Evolutionary conservation across 2,888 invertebrate species (phyloP), one percentile per base, ranked within the genome.

Genomic region (Choristoneura rosaceana): DNA sequence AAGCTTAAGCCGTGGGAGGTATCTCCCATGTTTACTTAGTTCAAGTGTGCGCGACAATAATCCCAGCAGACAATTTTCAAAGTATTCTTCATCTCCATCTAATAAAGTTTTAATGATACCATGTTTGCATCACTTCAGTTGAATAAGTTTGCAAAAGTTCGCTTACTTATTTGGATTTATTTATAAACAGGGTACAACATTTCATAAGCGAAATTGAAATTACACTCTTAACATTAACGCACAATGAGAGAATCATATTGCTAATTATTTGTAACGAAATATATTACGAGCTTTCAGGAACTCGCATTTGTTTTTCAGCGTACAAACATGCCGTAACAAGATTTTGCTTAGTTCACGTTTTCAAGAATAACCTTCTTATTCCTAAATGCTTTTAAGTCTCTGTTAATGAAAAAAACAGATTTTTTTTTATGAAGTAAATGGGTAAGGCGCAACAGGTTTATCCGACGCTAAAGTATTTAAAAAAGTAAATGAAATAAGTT

Each of bases 91-190:
- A 61, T 55, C 71, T 55, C 34, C 45, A 55, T 55, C 34, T 38
- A 55, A n/a, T 45, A 47, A 71, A 67, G 61, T 71, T 71, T 62
- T 61, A 66, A 71, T 67, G 62, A 55, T 67, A 45, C 45, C 38
- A 67, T 67, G 66, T 67, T 61, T 62, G 55, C 45, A 67, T 71
- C 66, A 45, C 67, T 55, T 45, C 50, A 41, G 41, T 64, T 59
- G 12, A 65, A 50, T 17, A 47, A 64, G 47, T 65, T 64, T 60
- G 38, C 12, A 60, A 67, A 8, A 41, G 62, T 45, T 45, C 17
- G 45, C 17, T 45, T 45, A 34, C 17, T 45, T 45, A 34, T 69
- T 69, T 45, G 59, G 25, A 69, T 58, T 55, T 62, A 45, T 63
- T 69, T 69, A 41, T 61, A 61, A 41, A 33, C 59, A 59, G 25